A percentile compares a stretch with the other conserved stretches of the same genome.
These are phyloP conservation scores for Ophioderma brevispina DNA, from an alignment of 35 echinoderm and acorn worm species.

Conservation along the genomic window DNA sequence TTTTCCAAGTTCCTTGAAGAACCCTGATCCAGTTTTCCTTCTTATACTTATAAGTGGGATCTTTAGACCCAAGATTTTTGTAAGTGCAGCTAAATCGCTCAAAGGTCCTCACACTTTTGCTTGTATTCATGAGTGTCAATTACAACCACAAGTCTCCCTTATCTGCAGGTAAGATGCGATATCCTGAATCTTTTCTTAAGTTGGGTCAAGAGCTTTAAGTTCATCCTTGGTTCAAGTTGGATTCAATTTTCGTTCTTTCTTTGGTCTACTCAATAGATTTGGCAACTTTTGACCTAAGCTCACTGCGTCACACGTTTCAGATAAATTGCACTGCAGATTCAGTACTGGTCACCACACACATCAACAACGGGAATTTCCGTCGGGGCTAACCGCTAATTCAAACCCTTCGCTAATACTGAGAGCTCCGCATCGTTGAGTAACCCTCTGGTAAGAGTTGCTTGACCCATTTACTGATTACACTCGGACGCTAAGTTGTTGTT, in stretches of 20 bases:
- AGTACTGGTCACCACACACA: neutral
- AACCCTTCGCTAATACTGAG: conserved; percentile 37
- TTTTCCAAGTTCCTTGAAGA: no score
- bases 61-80: no score
- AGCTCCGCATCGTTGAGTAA: conserved; percentile 27
- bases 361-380: neutral
- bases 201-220: neutral
- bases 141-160: conserved; percentile 13
- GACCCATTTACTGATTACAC: conserved; percentile 45
- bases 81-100: no score
- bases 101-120: no score
- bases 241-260: conserved; percentile 20
- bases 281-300: conserved; percentile 9
- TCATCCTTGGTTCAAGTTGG: neutral
- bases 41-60: no score
- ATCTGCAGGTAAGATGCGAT: conserved; percentile 6
- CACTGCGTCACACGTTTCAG: conserved; percentile 15
- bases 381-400: neutral
- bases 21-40: no score
- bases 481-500: conserved; percentile 34
- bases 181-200: conserved; percentile 8
- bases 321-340: conserved; percentile 16
- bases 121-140: no score
- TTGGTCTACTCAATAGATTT: neutral
- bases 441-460: conserved; percentile 40